phyloP scores from a whole-genome alignment of 2,113 vertebrate genomes.

The Platanista minor region DNA sequence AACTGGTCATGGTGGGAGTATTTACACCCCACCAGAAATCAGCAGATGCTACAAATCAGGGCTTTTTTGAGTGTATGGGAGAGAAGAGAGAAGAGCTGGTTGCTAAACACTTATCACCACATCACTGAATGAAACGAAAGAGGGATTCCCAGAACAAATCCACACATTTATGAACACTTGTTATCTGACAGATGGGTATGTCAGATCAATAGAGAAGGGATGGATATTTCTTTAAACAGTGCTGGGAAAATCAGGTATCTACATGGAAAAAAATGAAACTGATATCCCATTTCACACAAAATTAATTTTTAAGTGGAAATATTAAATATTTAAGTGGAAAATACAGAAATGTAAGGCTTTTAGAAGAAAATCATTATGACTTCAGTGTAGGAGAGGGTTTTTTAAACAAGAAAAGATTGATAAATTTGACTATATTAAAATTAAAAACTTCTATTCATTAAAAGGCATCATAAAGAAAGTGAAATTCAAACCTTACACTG shows the following conservation, averaged over 20 bases:
- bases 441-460: background rate
- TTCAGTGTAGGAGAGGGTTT: background rate
- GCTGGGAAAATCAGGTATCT: background rate
- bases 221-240: background rate
- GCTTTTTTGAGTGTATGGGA: background rate
- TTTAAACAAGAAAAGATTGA: background rate
- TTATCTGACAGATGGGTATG: background rate
- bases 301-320: background rate
- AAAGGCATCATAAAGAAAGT: background rate
- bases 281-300: background rate
- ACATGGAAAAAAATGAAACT: background rate
- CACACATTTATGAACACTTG: background rate
- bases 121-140: background rate
- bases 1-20: background rate
- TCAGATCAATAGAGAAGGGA: background rate
- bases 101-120: background rate
- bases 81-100: background rate
- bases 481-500: background rate
- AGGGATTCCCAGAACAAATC: background rate
- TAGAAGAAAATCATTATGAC: background rate
- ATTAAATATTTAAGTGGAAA: constrained; percentile 14
- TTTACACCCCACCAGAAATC: background rate
- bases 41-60: background rate
- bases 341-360: background rate
- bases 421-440: constrained; percentile 3